Evolutionary conservation across 2,888 invertebrate genomes (phyloP), one percentile per base, ranked within the genome.

Genomic region (Ennomos erosarius): DNA sequence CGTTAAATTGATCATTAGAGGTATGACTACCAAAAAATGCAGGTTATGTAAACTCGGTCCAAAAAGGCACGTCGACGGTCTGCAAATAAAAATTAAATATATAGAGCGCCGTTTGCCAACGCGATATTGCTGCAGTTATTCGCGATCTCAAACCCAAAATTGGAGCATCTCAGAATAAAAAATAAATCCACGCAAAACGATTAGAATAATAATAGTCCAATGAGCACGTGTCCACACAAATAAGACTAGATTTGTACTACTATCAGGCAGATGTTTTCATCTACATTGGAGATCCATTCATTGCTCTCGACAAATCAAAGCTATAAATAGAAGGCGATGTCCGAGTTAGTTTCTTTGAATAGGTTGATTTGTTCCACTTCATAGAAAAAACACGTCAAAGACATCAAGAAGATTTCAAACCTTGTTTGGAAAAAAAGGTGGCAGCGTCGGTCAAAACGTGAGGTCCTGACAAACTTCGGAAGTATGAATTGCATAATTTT

Each of bases 261-360:
- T 70, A 70, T 70, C 61, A 53, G 66, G 59, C 65, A 61, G 71
- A 67, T 75, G 78, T 72, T 58, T 65, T 55, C 69, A 64, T 69
- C 62, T 61, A 59, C 68, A 64, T 61, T 45, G 55, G 16, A 12
- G 39, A 50, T 34, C 59, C 40, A 59, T 66, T 63, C 62, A 62
- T 35, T 35, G 47, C 36, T 55, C 71, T 59, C 58, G 68, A 69
- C 73, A 69, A 76, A n/a, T n/a, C n/a, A n/a, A n/a, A n/a, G n/a
- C n/a, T n/a, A n/a, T n/a, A n/a, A n/a, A 76, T 71, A 71, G 68
- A 71, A 69, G 71, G 69, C 61, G 64, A 70, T 57, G 64, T 56
- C 64, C 66, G 68, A 71, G 70, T 71, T 73, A 61, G 56, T 26
- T 26, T 26, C 61, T 56, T 48, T 69, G 69, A 71, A 75, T 69